A percentile compares a stretch with the other conserved stretches of the same genome.
Evolutionary conservation across 2,113 vertebrate species (phyloP).

Genomic region (Calyptomena viridis): DNA sequence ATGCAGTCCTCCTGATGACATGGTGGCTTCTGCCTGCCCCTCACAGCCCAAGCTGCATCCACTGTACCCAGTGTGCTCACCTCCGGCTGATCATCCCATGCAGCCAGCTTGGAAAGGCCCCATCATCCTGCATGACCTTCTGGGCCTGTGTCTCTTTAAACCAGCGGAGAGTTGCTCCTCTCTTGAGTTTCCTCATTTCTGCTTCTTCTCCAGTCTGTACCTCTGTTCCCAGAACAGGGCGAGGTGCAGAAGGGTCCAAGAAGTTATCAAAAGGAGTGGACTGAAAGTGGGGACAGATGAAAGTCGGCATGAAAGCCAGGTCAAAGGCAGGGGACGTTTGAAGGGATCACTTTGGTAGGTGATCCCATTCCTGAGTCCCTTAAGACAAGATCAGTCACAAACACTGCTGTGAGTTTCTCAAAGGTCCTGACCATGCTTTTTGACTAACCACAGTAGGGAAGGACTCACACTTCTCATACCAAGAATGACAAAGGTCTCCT

Average conservation of each 20-base stretch:
- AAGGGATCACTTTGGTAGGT: background rate
- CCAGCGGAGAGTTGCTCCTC: conserved; percentile 74
- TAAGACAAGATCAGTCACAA: background rate
- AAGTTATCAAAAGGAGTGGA: conserved; percentile 76
- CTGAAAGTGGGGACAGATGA: conserved; percentile 36
- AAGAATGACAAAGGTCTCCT: background rate
- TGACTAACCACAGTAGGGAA: background rate
- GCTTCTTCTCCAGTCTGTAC: background rate
- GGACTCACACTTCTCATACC: background rate
- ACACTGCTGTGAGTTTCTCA: background rate
- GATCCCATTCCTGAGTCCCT: background rate
- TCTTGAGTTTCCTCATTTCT: conserved; percentile 59
- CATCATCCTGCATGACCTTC: conserved; percentile 70
- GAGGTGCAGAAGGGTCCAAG: background rate
- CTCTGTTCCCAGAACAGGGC: background rate
- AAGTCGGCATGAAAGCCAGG: background rate
- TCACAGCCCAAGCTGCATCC: background rate
- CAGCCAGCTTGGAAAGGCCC: conserved; percentile 77
- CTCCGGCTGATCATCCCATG: conserved; percentile 78
- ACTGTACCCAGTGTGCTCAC: background rate
- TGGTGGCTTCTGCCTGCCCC: background rate
- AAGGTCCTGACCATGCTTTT: background rate
- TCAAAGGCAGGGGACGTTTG: background rate
- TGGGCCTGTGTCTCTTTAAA: conserved; percentile 77
- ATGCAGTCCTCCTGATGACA: background rate